Evolutionary conservation across 2,113 vertebrate species (phyloP).

Genomic region (Gracilinanus agilis): DNA sequence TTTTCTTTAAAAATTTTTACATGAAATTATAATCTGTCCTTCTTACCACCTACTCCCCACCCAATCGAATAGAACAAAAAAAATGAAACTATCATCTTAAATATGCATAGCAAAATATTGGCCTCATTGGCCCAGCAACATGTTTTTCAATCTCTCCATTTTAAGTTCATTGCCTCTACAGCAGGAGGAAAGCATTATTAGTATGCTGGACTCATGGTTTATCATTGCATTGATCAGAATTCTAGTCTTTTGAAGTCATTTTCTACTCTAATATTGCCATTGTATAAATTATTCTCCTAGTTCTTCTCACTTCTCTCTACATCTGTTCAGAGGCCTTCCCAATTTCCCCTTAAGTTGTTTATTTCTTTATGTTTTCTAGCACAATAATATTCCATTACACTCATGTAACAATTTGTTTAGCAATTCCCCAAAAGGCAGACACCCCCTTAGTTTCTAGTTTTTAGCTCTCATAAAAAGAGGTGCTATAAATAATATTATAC

Average conservation of each 20-base stretch:
- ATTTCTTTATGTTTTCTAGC: background rate
- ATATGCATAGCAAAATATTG: background rate
- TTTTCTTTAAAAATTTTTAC: constrained; percentile 15
- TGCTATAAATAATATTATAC: background rate
- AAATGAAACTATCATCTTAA: background rate
- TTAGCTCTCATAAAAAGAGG: background rate
- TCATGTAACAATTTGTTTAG: background rate
- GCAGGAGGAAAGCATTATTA: background rate
- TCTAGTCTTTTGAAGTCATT: background rate
- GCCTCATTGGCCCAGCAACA: background rate
- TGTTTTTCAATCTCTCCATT: background rate
- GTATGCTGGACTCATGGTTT: background rate
- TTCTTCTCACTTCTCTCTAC: background rate
- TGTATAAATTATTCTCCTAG: background rate
- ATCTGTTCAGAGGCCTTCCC: background rate
- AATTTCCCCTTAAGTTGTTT: background rate
- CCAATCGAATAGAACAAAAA: background rate
- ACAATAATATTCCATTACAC: background rate
- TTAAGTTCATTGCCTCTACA: background rate
- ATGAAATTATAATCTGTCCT: background rate
- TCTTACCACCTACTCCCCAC: background rate
- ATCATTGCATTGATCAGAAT: background rate
- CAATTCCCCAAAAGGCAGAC: background rate
- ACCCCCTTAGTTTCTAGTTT: background rate
- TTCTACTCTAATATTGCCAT: background rate